Evolutionary conservation across 2,113 vertebrate species (phyloP), one percentile per base, ranked within the genome.

Genomic region (Petromus typicus): DNA sequence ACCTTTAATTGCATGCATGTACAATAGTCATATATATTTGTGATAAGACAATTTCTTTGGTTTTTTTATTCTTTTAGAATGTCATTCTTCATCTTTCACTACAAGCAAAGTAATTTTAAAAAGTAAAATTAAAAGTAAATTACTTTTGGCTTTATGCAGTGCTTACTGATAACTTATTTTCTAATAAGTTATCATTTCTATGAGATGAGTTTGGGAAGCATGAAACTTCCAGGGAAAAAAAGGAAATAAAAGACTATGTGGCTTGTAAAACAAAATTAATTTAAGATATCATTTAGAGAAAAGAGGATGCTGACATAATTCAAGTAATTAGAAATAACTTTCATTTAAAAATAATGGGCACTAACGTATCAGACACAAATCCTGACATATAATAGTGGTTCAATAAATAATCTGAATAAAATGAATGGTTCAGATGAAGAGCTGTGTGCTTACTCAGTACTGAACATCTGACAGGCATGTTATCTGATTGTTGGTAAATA

Each of bases 41-140:
- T 92, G 30, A 69, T 54, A 34, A 69, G 69, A 93, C 30, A 64
- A 37, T 16, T 82, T 51, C 25, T 54, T 93, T 87, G 45, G 45
- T 54, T 91, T 86, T 81, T 90, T n/a, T 4, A 63, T 96, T 82
- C 84, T 71, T 89, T 94, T 91, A 69, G 43, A n/a, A 23, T 9
- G 20, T 67, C 7, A 51, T 64, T 51, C 48, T 56, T 93, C 54
- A 51, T 54, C 51, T 90, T 71, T 69, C 66, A 22, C 32, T 90
- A 7, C 82, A 81, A 93, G 45, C 40, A 82, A 91, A 17, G 37
- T 59, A 91, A 80, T 83, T 89, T 94, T 67, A 43, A 51, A 51
- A 51, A 51, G 48, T 51, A 51, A 51, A 51, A 51, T 51, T 51
- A 51, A 51, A 51, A 51, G 48, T 51, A 51, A 94, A n/a, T 67